A percentile compares a stretch with the other conserved stretches of the same genome.
These are phyloP conservation scores for Enteromius viviparus DNA, from an alignment of 2,797 vertebrate genomes.

Conservation along the genomic window DNA sequence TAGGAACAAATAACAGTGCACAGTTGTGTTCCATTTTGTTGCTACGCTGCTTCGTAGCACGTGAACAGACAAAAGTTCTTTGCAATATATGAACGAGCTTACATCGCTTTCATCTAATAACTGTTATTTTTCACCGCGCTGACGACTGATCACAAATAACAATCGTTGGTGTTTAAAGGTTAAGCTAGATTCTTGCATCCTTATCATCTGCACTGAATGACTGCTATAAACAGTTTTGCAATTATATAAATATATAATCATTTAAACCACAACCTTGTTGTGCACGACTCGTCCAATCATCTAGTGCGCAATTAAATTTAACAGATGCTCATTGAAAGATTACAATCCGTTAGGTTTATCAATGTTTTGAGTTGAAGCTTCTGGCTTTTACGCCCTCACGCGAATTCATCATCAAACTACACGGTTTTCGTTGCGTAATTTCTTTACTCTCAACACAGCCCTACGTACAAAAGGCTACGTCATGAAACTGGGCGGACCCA, in stretches of 20 bases:
- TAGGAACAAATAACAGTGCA: too few relatives aligned
- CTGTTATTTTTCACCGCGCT: background rate
- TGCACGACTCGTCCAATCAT: background rate
- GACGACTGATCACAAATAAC: background rate
- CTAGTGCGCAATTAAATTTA: background rate
- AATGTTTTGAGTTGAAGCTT: background rate
- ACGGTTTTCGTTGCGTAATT: background rate
- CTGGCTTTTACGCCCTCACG: background rate
- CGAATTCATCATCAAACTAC: background rate
- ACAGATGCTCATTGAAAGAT: background rate
- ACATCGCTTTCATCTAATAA: background rate
- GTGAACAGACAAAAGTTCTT: background rate
- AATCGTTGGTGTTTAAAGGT: background rate
- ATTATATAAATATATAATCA: background rate
- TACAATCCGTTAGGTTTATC: background rate
- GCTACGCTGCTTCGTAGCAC: background rate
- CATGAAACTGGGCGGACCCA: slow-evolving; percentile 12
- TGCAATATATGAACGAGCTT: background rate
- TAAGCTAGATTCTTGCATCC: background rate
- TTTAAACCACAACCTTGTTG: background rate
- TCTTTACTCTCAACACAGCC: background rate
- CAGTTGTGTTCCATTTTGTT: background rate
- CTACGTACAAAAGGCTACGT: background rate
- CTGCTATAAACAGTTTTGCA: background rate
- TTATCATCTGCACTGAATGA: background rate